Conservation (phyloP, 1,140 invertebrate species). For the Rhysida immarginata region DNA sequence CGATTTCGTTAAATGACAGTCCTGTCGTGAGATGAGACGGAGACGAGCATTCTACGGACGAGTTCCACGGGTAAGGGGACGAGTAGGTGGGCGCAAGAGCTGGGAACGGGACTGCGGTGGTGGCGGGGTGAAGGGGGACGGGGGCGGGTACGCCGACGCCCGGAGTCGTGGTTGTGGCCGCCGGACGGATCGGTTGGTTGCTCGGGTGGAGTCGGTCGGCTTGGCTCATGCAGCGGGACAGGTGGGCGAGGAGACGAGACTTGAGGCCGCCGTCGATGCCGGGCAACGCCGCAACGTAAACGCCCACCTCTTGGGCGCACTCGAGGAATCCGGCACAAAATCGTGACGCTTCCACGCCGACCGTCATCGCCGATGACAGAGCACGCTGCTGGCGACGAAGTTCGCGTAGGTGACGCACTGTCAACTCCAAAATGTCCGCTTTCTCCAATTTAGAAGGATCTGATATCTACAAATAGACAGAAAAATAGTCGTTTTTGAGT, state of each 20-base stretch:
- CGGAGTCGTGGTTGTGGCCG: neutral
- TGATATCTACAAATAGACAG: neutral
- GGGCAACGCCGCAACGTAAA: neutral
- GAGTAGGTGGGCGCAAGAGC: too few relatives aligned
- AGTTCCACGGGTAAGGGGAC: too few relatives aligned
- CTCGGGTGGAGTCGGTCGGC: neutral
- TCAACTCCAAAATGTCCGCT: conserved; percentile 91
- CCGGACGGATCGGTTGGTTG: neutral
- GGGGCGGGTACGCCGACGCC: neutral
- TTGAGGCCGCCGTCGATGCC: neutral
- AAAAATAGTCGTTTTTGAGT: too few relatives aligned
- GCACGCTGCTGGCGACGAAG: conserved; percentile 34
- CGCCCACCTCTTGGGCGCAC: conserved; percentile 1
- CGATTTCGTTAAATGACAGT: too few relatives aligned
- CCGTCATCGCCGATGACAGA: conserved; percentile 34
- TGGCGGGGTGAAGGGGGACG: neutral
- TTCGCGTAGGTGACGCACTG: conserved; percentile 79
- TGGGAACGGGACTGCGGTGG: neutral
- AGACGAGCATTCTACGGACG: too few relatives aligned
- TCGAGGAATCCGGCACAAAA: conserved; percentile 1
- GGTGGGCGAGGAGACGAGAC: neutral
- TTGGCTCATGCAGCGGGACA: neutral
- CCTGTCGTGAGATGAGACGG: too few relatives aligned
- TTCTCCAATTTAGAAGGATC: conserved; percentile 88
- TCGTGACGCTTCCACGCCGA: conserved; percentile 13